These are phyloP conservation scores for Phenacoccus solenopsis DNA, from an alignment of 1,140 invertebrate species.

Conservation along the genomic window DNA sequence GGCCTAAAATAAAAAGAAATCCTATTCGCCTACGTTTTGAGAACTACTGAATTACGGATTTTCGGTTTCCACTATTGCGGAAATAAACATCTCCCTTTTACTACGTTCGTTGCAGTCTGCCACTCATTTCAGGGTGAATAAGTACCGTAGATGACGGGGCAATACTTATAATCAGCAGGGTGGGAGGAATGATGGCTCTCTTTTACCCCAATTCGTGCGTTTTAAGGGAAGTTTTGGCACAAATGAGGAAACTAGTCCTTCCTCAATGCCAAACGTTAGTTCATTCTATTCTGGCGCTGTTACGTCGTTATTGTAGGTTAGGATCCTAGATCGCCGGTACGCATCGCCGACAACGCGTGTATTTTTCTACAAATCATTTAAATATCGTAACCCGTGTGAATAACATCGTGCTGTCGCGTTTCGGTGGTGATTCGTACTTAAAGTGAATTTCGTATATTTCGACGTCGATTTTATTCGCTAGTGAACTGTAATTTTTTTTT, in stretches of 20 bases:
- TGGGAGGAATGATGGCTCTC: neutral
- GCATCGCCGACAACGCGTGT: neutral
- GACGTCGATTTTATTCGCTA: no score
- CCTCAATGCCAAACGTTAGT: slow-evolving; percentile 10
- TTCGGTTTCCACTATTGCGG: slow-evolving; percentile 11
- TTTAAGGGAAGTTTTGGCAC: neutral
- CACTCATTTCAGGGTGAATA: slow-evolving; percentile 16
- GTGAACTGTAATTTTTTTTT: no score
- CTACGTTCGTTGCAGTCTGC: slow-evolving; percentile 6
- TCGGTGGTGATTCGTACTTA: no score
- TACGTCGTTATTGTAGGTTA: neutral
- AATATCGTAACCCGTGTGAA: neutral
- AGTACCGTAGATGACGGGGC: neutral
- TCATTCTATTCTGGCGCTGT: neutral
- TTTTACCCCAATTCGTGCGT: neutral
- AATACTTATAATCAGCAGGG: neutral
- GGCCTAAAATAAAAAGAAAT: slow-evolving; percentile 1
- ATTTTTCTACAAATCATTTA: neutral
- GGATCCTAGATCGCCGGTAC: neutral
- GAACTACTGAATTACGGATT: slow-evolving; percentile 7
- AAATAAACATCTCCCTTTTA: slow-evolving; percentile 16
- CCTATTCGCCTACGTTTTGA: neutral
- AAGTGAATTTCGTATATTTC: no score
- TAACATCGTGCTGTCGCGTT: no score
- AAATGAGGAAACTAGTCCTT: slow-evolving; percentile 7